Conservation (phyloP, 2,888 invertebrate genomes). For the Drosophila vallismaia region DNA sequence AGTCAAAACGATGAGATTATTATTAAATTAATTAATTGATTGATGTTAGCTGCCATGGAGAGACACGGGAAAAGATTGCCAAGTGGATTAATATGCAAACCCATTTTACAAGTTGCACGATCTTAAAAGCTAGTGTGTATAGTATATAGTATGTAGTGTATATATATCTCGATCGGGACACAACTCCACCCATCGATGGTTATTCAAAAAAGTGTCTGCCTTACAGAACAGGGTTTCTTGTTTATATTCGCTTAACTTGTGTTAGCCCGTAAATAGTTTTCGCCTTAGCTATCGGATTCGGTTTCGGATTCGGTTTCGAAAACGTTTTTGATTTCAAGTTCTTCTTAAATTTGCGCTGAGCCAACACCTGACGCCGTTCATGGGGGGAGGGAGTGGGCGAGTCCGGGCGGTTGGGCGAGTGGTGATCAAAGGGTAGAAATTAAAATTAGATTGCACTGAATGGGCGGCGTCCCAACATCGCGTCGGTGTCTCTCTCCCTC, state of each 20-base stretch:
- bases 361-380: slow-evolving; percentile 84
- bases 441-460: slow-evolving; percentile 73
- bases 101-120: slow-evolving; percentile 65
- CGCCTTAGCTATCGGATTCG: slow-evolving; percentile 21
- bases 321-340: slow-evolving; percentile 30
- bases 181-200: slow-evolving; percentile 30
- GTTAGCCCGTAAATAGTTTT: slow-evolving; percentile 44
- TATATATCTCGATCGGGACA: slow-evolving; percentile 36
- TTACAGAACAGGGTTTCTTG: slow-evolving; percentile 38
- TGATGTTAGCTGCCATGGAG: slow-evolving; percentile 32
- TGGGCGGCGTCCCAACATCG: slow-evolving; percentile 37
- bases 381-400: slow-evolving; percentile 57
- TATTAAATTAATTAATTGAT: slow-evolving; percentile 25
- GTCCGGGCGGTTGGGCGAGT: not conserved
- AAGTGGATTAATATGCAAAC: slow-evolving; percentile 53
- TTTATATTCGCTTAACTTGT: slow-evolving; percentile 18
- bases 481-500: slow-evolving; percentile 31
- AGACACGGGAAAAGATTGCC: slow-evolving; percentile 75
- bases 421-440: slow-evolving; percentile 27
- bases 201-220: slow-evolving; percentile 9
- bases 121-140: slow-evolving; percentile 52
- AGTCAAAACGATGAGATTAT: slow-evolving; percentile 49
- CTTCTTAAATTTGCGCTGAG: slow-evolving; percentile 55
- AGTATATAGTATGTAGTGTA: slow-evolving; percentile 29
- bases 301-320: slow-evolving; percentile 24